Percentiles rank a stretch among this genome's conserved stretches.
Conservation (phyloP, 2,888 invertebrate species). For the Drosophila formosana region DNA sequence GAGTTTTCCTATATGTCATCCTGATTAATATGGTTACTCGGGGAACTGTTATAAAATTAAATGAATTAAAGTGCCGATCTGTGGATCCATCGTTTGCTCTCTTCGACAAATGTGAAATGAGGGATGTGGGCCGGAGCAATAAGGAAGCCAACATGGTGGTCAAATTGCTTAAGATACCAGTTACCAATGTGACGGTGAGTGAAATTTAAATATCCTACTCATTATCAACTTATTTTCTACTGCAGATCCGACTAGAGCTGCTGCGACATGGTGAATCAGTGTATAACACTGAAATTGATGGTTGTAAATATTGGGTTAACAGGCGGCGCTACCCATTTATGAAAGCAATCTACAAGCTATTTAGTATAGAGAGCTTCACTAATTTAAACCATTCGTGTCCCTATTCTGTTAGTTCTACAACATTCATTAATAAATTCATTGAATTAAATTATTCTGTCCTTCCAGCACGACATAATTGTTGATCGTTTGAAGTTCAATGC, state of each 20-base stretch:
- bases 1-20: background rate
- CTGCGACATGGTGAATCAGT: background rate
- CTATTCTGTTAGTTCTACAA: too few relatives aligned
- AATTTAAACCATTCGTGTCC: constrained; percentile 4
- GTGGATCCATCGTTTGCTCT: background rate
- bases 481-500: constrained; percentile 20
- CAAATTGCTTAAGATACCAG: background rate
- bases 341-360: constrained; percentile 11
- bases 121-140: background rate
- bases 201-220: too few relatives aligned
- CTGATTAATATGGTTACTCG: background rate
- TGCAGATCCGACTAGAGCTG: background rate
- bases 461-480: constrained; percentile 41
- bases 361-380: constrained; percentile 13
- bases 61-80: background rate
- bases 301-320: constrained; percentile 17
- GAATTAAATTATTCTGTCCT: background rate
- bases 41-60: background rate
- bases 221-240: background rate
- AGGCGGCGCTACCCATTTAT: constrained; percentile 26
- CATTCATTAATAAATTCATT: background rate
- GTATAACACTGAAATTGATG: constrained; percentile 18
- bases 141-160: background rate
- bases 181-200: background rate
- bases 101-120: background rate